Evolutionary conservation across 35 echinoderm and acorn worm species (phyloP), one percentile per base, ranked within the genome.

Genomic region (Eucidaris tribuloides): DNA sequence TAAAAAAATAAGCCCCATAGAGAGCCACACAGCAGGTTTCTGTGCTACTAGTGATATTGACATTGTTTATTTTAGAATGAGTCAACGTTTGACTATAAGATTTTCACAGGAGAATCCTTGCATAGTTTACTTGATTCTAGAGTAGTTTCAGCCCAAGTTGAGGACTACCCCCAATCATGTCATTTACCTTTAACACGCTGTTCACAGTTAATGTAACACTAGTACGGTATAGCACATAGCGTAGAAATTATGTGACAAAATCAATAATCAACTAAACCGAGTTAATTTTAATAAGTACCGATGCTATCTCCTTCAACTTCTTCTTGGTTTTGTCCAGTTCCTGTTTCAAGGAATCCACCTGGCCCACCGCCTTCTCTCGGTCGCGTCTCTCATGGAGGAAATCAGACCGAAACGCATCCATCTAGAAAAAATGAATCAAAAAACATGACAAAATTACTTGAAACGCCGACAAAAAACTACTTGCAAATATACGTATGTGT

Each of bases 301-400:
- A 36, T 74, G 38, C 35, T 40, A 81, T 42, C 46, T 42, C 83
- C 30, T 62, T 17, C 15, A 58, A 45, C 4, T 58, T 71, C 31
- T 24, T 58, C 68, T 86, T 86, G 15, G 43, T 35, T 45, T 86
- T 76, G 7, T 58, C 50, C 37, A 86, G 68, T 59, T 86, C 46
- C n/a, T 76, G 45, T 27, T 58, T 71, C 52, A 77, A 41, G 2
- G 43, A 20, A 6, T 78, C 64, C 20, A 86, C 27, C 35, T 86
- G 46, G 4, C 68, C 49, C 15, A 29, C 48, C 19, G 70, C 66
- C 37, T 58, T 77, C 34, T 77, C 48, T 56, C 66, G 42, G 45
- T 86, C 83, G 4, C 29, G 42, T n/a, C 66, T 48, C 36, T 86
- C 83, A 40, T 86, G 50, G 20, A 56, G 76, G 49, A 86, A 86